These are phyloP conservation scores for Paralvinella palmiformis DNA, from an alignment of 1,140 invertebrate species.

Conservation along the genomic window DNA sequence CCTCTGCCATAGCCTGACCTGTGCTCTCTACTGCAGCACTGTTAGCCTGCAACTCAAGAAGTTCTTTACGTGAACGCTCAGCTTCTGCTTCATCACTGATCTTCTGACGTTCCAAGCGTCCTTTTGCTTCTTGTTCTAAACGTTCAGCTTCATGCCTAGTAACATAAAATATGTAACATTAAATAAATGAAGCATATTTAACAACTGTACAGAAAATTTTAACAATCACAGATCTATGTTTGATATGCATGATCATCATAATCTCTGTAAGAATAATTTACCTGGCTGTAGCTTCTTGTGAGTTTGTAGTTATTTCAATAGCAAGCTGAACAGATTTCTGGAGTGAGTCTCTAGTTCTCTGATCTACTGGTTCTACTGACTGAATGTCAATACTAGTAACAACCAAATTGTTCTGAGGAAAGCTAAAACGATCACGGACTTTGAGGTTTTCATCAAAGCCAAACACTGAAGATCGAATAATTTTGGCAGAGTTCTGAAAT, in stretches of 20 bases:
- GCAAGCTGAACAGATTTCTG: constrained; percentile 56
- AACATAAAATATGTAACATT: constrained; percentile 8
- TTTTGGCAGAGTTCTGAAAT: constrained; percentile 52
- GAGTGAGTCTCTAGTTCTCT: constrained; percentile 54
- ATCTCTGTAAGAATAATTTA: constrained; percentile 16
- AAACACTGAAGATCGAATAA: constrained; percentile 54
- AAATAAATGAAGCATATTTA: constrained; percentile 9
- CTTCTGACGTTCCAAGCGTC: constrained; percentile 53
- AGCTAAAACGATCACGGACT: constrained; percentile 46
- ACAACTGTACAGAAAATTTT: constrained; percentile 4
- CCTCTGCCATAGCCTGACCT: constrained; percentile 56
- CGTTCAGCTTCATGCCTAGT: constrained; percentile 55
- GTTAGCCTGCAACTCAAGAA: constrained; percentile 51
- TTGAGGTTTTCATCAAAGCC: constrained; percentile 52
- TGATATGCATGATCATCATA: not conserved
- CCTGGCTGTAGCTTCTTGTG: constrained; percentile 52
- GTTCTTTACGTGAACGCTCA: constrained; percentile 48
- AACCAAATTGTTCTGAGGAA: constrained; percentile 52
- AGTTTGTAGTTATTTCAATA: constrained; percentile 55
- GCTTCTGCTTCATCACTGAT: constrained; percentile 54
- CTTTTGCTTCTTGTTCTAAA: constrained; percentile 55
- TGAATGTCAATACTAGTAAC: constrained; percentile 56
- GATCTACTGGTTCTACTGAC: constrained; percentile 56
- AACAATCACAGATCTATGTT: not conserved
- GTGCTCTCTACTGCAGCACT: constrained; percentile 43